Evolutionary conservation across 1,140 invertebrate genomes (phyloP), one percentile per base, ranked within the genome.

Genomic region (Dendrolimus kikuchii): DNA sequence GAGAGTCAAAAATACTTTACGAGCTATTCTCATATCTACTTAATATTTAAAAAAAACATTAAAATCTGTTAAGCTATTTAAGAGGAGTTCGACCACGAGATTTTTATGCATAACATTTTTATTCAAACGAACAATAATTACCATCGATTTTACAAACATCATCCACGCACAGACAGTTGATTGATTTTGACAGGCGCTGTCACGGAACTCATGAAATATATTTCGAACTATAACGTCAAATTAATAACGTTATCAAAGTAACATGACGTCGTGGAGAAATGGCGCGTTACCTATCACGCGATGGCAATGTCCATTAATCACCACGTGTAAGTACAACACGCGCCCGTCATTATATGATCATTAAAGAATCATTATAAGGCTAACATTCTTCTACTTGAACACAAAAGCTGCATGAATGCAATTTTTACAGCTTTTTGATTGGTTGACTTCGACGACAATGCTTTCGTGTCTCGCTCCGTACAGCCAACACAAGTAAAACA

Each of bases 281-380:
- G 42, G 23, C 44, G 45, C 39, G 52, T 44, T 52, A 61, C 59
- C 55, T 73, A 78, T 78, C 79, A 78, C 72, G 71, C 73, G 64
- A 78, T 58, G 54, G 57, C 54, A 49, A 51, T 55, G 59, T 73
- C 38, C 71, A 80, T 81, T 77, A 78, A 78, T 79, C 76, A 79
- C 75, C 69, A 55, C 49, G 51, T 49, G 58, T 46, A 45, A 46
- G 43, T 63, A 63, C 67, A 69, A 59, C 67, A 49, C 61, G 71
- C 7, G 74, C 78, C 78, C 70, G 67, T 84, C 70, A 74, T 77
- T 83, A 78, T 43, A 62, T 53, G 57, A 68, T 81, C 78, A 81
- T 84, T 84, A 81, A 81, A 81, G 79, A 81, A 77, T 77, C 81
- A 80, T 84, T 81, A 80, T 51, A 59, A 50, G 50, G 51, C 8